Conservation (phyloP, 2,888 invertebrate species). For the Eristalinus aeneus region DNA sequence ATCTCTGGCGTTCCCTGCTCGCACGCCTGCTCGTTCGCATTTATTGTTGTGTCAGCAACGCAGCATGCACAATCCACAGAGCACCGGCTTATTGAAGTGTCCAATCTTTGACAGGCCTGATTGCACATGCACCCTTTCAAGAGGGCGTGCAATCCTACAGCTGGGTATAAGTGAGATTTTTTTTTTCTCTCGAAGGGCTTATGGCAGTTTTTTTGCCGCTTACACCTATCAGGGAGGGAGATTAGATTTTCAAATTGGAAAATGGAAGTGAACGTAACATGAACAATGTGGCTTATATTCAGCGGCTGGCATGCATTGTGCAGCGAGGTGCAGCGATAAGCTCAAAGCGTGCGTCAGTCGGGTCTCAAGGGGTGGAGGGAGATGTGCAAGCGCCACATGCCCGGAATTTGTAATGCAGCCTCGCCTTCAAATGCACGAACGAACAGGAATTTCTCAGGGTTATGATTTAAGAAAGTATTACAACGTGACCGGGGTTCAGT, state of each 20-base stretch:
- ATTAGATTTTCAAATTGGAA: constrained; percentile 61
- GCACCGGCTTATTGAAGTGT: constrained; percentile 32
- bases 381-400: constrained; percentile 27
- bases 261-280: constrained; percentile 13
- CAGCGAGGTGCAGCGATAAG: constrained; percentile 22
- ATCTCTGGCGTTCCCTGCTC: background rate
- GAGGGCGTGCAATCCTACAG: constrained; percentile 18
- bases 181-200: constrained; percentile 15
- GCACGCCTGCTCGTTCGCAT: background rate
- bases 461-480: constrained; percentile 47
- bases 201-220: constrained; percentile 3
- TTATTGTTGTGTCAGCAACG: constrained; percentile 11
- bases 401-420: constrained; percentile 50
- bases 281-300: too few relatives aligned
- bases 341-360: constrained; percentile 23
- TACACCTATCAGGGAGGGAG: constrained; percentile 24
- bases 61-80: constrained; percentile 2
- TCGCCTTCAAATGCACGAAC: constrained; percentile 10
- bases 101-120: constrained; percentile 46
- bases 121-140: constrained; percentile 23
- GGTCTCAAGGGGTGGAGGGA: background rate
- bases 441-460: constrained; percentile 57
- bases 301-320: background rate
- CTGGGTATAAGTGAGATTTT: constrained; percentile 15
- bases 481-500: constrained; percentile 37